phyloP scores from a whole-genome alignment of 2,888 invertebrate species.

The Cataglyphis altisquamis region DNA sequence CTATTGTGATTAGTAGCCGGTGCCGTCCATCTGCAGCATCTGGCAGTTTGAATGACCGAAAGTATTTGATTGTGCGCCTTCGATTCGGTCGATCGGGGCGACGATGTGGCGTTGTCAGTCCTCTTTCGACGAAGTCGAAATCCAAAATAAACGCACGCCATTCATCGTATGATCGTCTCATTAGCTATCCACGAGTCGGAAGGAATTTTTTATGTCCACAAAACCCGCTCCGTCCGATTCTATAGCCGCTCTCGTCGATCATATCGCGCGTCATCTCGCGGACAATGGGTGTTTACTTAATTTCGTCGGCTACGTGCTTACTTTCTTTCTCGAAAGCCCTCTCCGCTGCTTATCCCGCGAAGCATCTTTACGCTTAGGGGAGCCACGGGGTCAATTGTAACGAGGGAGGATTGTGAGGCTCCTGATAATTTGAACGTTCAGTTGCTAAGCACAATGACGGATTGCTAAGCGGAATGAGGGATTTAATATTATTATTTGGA shows the following conservation, averaged over 20 bases:
- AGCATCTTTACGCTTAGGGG: conserved; percentile 19
- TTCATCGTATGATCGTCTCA: conserved; percentile 42
- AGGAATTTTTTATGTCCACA: conserved; percentile 53
- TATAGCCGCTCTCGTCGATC: conserved; percentile 49
- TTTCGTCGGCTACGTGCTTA: conserved; percentile 37
- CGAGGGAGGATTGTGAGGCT: conserved; percentile 32
- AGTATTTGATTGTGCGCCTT: conserved; percentile 46
- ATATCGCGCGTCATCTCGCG: conserved; percentile 48
- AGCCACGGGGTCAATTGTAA: not conserved
- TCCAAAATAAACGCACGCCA: conserved; percentile 50
- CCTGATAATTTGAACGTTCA: conserved; percentile 9
- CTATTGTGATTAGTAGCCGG: conserved; percentile 68
- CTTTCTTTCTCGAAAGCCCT: conserved; percentile 4
- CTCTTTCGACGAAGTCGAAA: conserved; percentile 34
- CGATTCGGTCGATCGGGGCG: conserved; percentile 37
- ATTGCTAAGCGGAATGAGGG: conserved; percentile 20
- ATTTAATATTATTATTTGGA: conserved; percentile 38
- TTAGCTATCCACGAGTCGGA: conserved; percentile 44
- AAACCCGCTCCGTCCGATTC: conserved; percentile 25
- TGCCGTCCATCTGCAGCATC: conserved; percentile 71
- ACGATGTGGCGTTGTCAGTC: conserved; percentile 22
- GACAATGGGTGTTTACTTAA: conserved; percentile 55
- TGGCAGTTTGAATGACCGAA: conserved; percentile 62
- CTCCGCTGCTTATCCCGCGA: conserved; percentile 14
- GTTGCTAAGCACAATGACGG: conserved; percentile 13